These are phyloP conservation scores for Tor tambroides DNA, from an alignment of 2,113 vertebrate genomes.

Conservation along the genomic window DNA sequence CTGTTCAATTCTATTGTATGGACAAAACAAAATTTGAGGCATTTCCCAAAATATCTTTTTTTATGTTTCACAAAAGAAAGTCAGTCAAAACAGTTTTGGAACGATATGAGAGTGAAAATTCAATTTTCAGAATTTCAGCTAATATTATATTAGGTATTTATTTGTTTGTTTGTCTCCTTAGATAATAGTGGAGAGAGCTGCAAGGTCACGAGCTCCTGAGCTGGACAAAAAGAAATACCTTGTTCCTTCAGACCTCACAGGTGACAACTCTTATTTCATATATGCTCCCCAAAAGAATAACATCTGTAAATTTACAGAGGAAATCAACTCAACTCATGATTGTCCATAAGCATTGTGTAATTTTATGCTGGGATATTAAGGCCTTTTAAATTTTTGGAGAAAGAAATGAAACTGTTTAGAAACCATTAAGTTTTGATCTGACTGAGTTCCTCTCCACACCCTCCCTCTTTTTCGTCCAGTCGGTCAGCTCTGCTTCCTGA, in stretches of 20 bases:
- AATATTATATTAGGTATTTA: neutral
- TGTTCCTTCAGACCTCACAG: slow-evolving; percentile 95
- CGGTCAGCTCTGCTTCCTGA: slow-evolving; percentile 96
- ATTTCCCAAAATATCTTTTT: neutral
- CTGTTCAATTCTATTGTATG: neutral
- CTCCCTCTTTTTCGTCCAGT: slow-evolving; percentile 73
- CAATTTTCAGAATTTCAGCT: neutral
- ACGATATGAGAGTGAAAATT: neutral
- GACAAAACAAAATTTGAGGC: neutral
- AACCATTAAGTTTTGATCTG: neutral
- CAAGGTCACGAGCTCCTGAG: slow-evolving; percentile 92
- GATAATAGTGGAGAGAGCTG: slow-evolving; percentile 95
- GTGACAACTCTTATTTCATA: slow-evolving; percentile 69
- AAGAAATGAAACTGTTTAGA: neutral
- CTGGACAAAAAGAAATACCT: slow-evolving; percentile 98
- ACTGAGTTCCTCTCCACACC: neutral
- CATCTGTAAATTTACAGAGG: too few relatives aligned
- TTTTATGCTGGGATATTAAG: neutral
- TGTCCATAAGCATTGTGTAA: neutral
- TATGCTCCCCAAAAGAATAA: neutral
- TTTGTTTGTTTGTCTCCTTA: slow-evolving; percentile 60
- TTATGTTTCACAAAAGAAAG: slow-evolving; percentile 3
- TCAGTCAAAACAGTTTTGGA: neutral
- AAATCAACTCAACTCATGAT: neutral
- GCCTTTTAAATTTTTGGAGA: neutral